These are phyloP conservation scores for Cydia fagiglandana DNA, from an alignment of 1,140 invertebrate genomes.

Conservation along the genomic window DNA sequence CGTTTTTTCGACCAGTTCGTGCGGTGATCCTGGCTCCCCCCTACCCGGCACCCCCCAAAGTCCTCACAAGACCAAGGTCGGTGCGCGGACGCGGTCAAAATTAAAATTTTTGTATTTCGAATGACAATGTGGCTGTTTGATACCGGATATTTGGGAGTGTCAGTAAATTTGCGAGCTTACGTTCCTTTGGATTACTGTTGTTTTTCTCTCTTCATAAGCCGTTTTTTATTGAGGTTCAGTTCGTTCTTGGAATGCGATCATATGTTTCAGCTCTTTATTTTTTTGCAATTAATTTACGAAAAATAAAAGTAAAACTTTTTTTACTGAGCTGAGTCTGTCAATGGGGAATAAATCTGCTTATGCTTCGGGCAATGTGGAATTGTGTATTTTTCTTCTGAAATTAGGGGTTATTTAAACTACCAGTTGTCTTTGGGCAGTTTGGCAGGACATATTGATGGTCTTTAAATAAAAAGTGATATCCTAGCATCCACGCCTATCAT, in stretches of 20 bases:
- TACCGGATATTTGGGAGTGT: constrained; percentile 42
- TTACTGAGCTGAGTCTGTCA: too few relatives aligned
- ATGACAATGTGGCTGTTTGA: constrained; percentile 56
- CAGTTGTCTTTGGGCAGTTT: too few relatives aligned
- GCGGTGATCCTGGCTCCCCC: constrained; percentile 40
- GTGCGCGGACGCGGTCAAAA: constrained; percentile 52
- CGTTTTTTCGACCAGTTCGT: constrained; percentile 47
- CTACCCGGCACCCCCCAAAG: constrained; percentile 39
- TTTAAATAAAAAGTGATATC: too few relatives aligned
- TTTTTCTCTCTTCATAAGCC: constrained; percentile 16
- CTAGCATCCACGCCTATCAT: too few relatives aligned
- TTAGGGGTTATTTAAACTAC: too few relatives aligned
- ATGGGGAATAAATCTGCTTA: too few relatives aligned
- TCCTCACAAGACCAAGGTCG: constrained; percentile 57
- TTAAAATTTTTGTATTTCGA: constrained; percentile 43
- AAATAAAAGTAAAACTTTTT: too few relatives aligned
- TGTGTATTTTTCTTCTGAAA: too few relatives aligned
- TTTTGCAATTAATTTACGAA: too few relatives aligned
- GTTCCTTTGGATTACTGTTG: constrained; percentile 22
- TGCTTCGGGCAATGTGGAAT: too few relatives aligned
- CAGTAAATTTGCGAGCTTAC: constrained; percentile 26
- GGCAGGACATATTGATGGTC: too few relatives aligned
- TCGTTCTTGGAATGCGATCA: background rate
- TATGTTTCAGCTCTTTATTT: background rate
- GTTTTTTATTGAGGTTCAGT: constrained; percentile 6